Evolutionary conservation across 2,888 invertebrate genomes (phyloP), one percentile per base, ranked within the genome.

Genomic region (Apodemia duryi): DNA sequence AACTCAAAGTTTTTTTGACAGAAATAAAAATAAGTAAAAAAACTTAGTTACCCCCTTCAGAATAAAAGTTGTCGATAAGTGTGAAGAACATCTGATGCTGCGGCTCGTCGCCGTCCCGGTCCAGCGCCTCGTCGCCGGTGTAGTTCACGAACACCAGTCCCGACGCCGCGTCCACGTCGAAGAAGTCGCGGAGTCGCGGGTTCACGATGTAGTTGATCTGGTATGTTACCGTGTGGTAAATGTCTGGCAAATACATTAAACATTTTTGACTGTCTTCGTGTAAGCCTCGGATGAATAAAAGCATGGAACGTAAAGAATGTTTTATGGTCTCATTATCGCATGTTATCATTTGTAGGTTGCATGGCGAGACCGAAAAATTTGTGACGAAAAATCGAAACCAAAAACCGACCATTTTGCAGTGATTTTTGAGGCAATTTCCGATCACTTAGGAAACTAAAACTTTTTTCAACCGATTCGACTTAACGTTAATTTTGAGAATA

Each of bases 171-270:
- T 93, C 88, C 6, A 94, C 85, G 21, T 81, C 81, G 78, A 94
- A 94, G 77, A 92, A 93, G 70, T 88, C 82, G 0, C 83, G 82
- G 54, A 92, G 77, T 0, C 86, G 81, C 10, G 81, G 76, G 67
- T 86, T 86, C 67, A 91, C 83, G 2, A 75, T 81, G 73, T 83
- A 88, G 76, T 93, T 91, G 62, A 94, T 93, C 63, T 85, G 83
- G 75, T 93, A 94, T 43, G 85, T 83, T 13, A 94, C 87, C 6
- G 81, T 87, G 75, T 93, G 88, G 79, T 93, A 94, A 1, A 88
- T 82, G 21, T 80, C 91, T 91, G 78, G 46, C 4, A 13, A 6
- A 74, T 72, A 61, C 7, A 32, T 11, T 38, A 38, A 38, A 38
- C 38, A 38, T 38, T 9, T 38, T 1, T 9, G 38, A 38, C 38